Evolutionary conservation across 2,113 vertebrate genomes (phyloP).

Genomic region (Daubentonia madagascariensis): DNA sequence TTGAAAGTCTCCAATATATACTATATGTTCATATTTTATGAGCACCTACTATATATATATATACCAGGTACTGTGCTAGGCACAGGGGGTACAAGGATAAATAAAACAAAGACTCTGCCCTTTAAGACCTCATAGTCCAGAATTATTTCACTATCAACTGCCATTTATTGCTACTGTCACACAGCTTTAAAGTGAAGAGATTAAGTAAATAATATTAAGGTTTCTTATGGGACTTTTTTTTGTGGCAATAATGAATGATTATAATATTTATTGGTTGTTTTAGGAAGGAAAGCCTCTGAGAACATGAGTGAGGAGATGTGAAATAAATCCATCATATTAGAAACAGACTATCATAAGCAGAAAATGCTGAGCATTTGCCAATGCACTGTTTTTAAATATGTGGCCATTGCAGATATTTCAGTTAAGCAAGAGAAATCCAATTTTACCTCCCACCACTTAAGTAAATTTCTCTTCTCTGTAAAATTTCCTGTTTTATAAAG

Average conservation of each 20-base stretch:
- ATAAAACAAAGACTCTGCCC: not conserved
- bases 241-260: conserved; percentile 30
- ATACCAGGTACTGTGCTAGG: not conserved
- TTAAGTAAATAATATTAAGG: conserved; percentile 34
- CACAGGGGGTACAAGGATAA: not conserved
- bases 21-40: not conserved
- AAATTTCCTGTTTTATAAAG: conserved; percentile 68
- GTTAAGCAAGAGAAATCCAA: conserved; percentile 46
- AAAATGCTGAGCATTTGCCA: not conserved
- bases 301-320: conserved; percentile 16
- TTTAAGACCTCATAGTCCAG: not conserved
- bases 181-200: not conserved
- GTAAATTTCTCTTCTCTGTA: conserved; percentile 63
- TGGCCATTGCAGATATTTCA: not conserved
- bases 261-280: conserved; percentile 47
- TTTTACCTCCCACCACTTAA: conserved; percentile 67
- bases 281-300: not conserved
- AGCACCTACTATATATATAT: not conserved
- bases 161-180: not conserved
- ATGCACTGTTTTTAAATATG: not conserved
- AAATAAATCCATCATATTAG: conserved; percentile 32
- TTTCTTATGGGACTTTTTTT: conserved; percentile 28
- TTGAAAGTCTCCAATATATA: not conserved
- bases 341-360: not conserved
- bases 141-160: not conserved